Evolutionary conservation across 2,888 invertebrate genomes (phyloP), one percentile per base, ranked within the genome.

Genomic region (Tortrix viridana): DNA sequence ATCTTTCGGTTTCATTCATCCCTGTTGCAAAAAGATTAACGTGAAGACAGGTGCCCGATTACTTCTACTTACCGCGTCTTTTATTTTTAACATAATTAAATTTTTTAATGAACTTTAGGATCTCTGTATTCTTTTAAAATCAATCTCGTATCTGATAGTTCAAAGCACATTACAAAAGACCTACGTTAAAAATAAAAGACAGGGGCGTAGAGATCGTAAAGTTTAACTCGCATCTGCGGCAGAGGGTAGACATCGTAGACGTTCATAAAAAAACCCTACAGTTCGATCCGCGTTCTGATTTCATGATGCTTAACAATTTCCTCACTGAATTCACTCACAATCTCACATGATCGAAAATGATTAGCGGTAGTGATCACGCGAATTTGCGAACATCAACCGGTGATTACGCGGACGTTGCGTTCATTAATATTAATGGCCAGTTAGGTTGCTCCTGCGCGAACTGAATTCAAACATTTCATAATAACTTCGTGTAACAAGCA

Each of bases 371-470:
- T 59, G 43, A 50, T 59, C 50, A 48, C 49, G 43, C 55, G 38
- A 52, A 60, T 60, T 59, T 47, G 59, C 32, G 56, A 53, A 56
- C 23, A 46, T 43, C 46, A 43, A 59, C 49, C 47, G 55, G 46
- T 54, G 47, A 65, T 66, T 65, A 68, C 54, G 66, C 49, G 61
- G 55, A 57, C 59, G 52, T 57, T 60, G 63, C 43, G 38, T 67
- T 43, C 38, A 66, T 67, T 47, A 62, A 65, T 65, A 69, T 65
- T 64, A 58, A 61, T 64, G 63, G 46, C 56, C 62, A 47, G 57
- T 60, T 23, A 37, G 20, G 57, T 64, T 59, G 55, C 19, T 65
- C 65, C 60, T 50, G 47, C 53, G 63, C 58, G 58, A 46, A 49
- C 46, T 57, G 48, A 9, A 41, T 41, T 41, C 16, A 16, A 41